Evolutionary conservation across 53 echinoderm and acorn worm genomes (phyloP), one percentile per base, ranked within the genome.

Genomic region (Luidia sarsii): DNA sequence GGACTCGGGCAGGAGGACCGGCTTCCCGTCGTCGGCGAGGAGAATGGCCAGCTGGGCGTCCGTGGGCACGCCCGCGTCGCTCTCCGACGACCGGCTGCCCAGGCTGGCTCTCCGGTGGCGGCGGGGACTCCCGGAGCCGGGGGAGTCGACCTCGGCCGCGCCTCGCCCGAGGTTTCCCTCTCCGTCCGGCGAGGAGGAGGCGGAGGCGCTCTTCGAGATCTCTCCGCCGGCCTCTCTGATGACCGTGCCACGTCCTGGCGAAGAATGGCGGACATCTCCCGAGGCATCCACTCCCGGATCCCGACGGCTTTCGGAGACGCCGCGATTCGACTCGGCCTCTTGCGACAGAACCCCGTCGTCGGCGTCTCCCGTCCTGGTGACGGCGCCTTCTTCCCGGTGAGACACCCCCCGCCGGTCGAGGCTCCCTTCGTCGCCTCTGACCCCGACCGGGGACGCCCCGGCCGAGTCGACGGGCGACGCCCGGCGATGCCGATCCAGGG

Each of bases 31-130:
- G 77, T 61, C 46, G 13, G 60, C 60, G 8, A 77, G 59, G 16
- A 97, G 57, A 34, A 68, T 46, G 21, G 90, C 82, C 21, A 97
- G 79, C 66, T 85, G 90, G 43, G 87, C 82, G 33, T 97, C 93
- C 14, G 94, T 89, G 14, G 90, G 53, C 33, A 91, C 6, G 34
- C 81, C 89, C n/a, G n/a, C n/a, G 41, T 91, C 97, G 71, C 97
- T 97, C 23, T 89, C 91, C 0, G 97, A 90, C 3, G 94, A 96
- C 19, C 64, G 71, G 15, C 83, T 87, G 41, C 39, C 48, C 36
- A 77, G 53, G 62, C 83, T 89, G 52, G 50, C 43, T 59, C 88
- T 80, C 33, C 18, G 63, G 48, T 19, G 43, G 9, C 64, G 64
- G 53, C 21, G 51, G 19, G 84, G 57, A 51, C 64, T 48, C 35